These are phyloP conservation scores for Rosalia funebris DNA, from an alignment of 2,888 invertebrate genomes.

Conservation along the genomic window DNA sequence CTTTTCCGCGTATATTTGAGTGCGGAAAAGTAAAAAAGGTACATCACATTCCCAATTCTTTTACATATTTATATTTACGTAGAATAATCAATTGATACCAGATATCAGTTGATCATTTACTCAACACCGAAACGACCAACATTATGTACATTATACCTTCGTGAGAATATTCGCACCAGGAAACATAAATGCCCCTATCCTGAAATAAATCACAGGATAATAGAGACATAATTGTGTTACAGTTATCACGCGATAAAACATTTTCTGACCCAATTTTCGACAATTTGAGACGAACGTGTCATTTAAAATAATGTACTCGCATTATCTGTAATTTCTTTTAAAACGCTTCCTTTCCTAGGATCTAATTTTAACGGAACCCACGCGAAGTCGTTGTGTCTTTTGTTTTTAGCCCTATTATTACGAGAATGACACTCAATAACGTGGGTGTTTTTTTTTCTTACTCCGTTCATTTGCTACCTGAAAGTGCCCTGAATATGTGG, in stretches of 20 bases:
- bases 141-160: constrained; percentile 17
- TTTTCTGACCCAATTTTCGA: constrained; percentile 38
- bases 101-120: no score
- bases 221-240: constrained; percentile 38
- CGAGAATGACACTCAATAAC: constrained; percentile 1
- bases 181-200: constrained; percentile 14
- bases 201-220: constrained; percentile 32
- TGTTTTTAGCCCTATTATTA: constrained; percentile 9
- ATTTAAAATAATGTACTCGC: constrained; percentile 44
- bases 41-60: no score
- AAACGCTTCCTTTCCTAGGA: constrained; percentile 48
- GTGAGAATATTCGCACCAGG: constrained; percentile 37
- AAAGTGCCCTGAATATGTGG: no score
- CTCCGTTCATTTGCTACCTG: constrained; percentile 9
- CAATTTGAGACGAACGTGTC: constrained; percentile 31
- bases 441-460: constrained; percentile 5
- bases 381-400: constrained; percentile 28
- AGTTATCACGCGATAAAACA: constrained; percentile 36
- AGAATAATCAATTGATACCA: no score
- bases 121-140: no score
- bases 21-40: no score
- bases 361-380: constrained; percentile 35
- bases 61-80: no score
- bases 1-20: no score
- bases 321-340: constrained; percentile 48